Conservation (phyloP, 2,888 invertebrate genomes). For the Gortyna flavago region DNA sequence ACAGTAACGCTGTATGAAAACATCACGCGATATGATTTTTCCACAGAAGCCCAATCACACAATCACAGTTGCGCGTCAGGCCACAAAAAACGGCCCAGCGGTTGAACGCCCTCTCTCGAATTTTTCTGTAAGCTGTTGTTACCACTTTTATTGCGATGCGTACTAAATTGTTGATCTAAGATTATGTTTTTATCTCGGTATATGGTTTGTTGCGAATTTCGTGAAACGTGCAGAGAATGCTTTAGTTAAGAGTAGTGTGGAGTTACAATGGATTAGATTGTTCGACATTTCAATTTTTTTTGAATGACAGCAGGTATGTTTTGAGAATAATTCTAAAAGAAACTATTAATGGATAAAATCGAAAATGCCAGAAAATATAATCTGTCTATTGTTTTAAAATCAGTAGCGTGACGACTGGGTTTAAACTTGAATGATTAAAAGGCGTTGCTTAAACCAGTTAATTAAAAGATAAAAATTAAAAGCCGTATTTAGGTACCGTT, state of each 20-base stretch:
- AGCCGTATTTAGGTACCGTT: slow-evolving; percentile 36
- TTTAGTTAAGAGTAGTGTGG: slow-evolving; percentile 27
- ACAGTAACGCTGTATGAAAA: slow-evolving; percentile 56
- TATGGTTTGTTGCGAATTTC: slow-evolving; percentile 43
- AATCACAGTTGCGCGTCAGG: slow-evolving; percentile 56
- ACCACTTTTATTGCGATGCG: slow-evolving; percentile 58
- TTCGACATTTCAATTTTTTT: neutral
- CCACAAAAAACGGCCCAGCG: slow-evolving; percentile 61
- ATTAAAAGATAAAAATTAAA: slow-evolving; percentile 9
- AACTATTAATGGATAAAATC: neutral
- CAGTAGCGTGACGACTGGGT: neutral
- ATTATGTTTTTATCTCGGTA: slow-evolving; percentile 50
- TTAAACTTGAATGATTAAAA: slow-evolving; percentile 8
- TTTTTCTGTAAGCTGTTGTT: slow-evolving; percentile 48
- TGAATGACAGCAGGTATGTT: neutral
- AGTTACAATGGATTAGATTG: neutral
- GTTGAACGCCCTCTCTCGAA: slow-evolving; percentile 60
- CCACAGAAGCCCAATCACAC: slow-evolving; percentile 55
- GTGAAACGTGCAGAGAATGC: slow-evolving; percentile 52
- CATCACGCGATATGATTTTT: slow-evolving; percentile 63
- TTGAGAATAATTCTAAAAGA: neutral
- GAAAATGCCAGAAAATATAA: neutral
- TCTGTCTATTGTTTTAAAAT: slow-evolving; percentile 2
- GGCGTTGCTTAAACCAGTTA: slow-evolving; percentile 10
- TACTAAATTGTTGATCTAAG: slow-evolving; percentile 63